Conservation (phyloP, 2,797 vertebrate genomes). For the Basileuterus tristriatus region DNA sequence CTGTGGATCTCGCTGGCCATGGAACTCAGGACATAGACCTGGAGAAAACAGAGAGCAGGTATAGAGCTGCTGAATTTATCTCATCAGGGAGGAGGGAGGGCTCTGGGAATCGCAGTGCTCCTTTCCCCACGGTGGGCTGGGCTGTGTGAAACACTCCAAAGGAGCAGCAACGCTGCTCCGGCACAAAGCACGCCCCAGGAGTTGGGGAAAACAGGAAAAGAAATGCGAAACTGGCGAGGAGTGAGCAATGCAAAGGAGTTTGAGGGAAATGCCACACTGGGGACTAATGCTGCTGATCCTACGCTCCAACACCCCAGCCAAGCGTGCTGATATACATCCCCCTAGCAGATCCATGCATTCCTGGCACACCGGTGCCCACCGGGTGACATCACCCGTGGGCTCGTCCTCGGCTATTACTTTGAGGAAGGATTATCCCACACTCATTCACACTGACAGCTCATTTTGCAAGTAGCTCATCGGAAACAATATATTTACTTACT, state of each 20-base stretch:
- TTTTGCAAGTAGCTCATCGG: neutral
- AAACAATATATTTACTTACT: neutral
- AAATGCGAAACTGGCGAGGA: neutral
- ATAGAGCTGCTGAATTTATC: too few relatives aligned
- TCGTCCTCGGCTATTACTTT: neutral
- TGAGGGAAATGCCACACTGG: neutral
- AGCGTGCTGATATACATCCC: neutral
- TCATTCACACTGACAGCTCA: neutral
- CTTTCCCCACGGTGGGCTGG: neutral
- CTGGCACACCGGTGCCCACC: neutral
- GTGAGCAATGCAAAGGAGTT: neutral
- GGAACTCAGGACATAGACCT: neutral
- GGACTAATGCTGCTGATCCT: neutral
- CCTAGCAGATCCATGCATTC: neutral
- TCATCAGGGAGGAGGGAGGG: neutral
- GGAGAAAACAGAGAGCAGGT: neutral
- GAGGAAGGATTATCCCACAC: neutral
- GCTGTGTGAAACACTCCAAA: neutral
- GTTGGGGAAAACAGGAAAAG: neutral
- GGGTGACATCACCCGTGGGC: slow-evolving; percentile 1
- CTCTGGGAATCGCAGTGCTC: rapidly evolving
- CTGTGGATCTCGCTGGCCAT: neutral
- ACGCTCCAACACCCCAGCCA: rapidly evolving
- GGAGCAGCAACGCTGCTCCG: neutral
- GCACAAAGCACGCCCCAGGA: rapidly evolving